phyloP scores from a whole-genome alignment of 2,113 vertebrate species.

The Aleadryas rufinucha region DNA sequence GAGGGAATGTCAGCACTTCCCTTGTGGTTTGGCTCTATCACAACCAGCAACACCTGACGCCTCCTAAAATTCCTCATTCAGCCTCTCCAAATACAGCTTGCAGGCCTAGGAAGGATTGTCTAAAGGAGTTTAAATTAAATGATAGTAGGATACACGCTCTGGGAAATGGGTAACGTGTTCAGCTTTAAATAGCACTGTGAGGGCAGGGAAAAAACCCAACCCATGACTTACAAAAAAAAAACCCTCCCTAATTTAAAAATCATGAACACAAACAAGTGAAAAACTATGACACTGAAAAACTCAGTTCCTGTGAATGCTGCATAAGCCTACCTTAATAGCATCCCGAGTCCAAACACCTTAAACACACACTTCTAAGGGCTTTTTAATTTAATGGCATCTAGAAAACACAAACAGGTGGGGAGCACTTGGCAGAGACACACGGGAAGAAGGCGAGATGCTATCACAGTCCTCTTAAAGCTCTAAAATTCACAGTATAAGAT shows the following conservation, averaged over 20 bases:
- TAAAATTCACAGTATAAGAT: constrained; percentile 74
- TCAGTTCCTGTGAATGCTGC: neutral
- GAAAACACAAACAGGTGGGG: neutral
- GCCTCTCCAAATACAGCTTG: neutral
- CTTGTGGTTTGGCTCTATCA: neutral
- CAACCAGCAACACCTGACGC: neutral
- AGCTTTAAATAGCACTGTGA: constrained; percentile 33
- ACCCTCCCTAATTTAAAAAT: neutral
- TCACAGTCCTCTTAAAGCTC: constrained; percentile 60
- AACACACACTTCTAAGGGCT: constrained; percentile 36
- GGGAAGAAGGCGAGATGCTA: neutral
- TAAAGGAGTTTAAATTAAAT: neutral
- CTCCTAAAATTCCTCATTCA: neutral
- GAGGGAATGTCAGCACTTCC: neutral
- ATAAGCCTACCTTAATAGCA: constrained; percentile 18
- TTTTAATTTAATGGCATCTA: constrained; percentile 20
- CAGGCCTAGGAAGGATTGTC: neutral
- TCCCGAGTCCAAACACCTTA: constrained; percentile 3
- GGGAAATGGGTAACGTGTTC: neutral
- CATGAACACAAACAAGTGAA: constrained; percentile 27
- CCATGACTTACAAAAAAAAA: neutral
- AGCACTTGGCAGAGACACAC: neutral
- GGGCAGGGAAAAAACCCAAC: neutral
- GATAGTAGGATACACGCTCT: neutral
- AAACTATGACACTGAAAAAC: constrained; percentile 8